Evolutionary conservation across 2,888 invertebrate species (phyloP).

Genomic region (Reticulitermes lucifugus): DNA sequence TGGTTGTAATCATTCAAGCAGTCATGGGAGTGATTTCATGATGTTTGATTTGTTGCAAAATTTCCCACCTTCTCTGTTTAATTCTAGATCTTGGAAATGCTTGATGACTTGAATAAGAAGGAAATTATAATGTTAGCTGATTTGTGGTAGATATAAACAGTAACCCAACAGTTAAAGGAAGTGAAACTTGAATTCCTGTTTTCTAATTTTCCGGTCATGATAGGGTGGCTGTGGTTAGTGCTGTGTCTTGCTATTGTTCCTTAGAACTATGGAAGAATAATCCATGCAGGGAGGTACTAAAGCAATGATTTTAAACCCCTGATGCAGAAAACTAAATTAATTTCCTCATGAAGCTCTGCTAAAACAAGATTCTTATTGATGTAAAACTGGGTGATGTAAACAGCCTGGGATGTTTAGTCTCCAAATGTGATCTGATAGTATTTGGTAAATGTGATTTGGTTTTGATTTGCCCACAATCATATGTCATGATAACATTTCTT

Average conservation of each 20-base stretch:
- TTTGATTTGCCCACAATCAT: background rate
- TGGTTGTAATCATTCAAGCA: constrained; percentile 9
- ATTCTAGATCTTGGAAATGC: background rate
- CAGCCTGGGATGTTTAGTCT: background rate
- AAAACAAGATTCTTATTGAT: background rate
- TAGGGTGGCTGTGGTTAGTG: constrained; percentile 17
- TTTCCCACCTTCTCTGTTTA: background rate
- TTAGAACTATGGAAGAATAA: background rate
- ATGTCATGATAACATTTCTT: background rate
- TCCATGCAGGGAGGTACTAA: background rate
- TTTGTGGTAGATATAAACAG: background rate
- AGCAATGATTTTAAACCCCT: constrained; percentile 1
- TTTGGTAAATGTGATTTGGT: background rate
- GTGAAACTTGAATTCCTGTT: background rate
- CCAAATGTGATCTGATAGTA: background rate
- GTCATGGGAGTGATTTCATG: constrained; percentile 5
- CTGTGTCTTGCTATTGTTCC: background rate
- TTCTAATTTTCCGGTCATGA: background rate
- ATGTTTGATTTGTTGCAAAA: background rate
- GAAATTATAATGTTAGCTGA: constrained; percentile 10
- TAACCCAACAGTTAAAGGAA: constrained; percentile 1
- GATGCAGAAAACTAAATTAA: constrained; percentile 7
- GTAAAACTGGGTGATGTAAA: background rate
- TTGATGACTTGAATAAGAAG: background rate
- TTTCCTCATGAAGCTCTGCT: background rate